Base-by-base conservation (phyloP, 2,113 vertebrate genomes). In the Syrmaticus mikado region DNA sequence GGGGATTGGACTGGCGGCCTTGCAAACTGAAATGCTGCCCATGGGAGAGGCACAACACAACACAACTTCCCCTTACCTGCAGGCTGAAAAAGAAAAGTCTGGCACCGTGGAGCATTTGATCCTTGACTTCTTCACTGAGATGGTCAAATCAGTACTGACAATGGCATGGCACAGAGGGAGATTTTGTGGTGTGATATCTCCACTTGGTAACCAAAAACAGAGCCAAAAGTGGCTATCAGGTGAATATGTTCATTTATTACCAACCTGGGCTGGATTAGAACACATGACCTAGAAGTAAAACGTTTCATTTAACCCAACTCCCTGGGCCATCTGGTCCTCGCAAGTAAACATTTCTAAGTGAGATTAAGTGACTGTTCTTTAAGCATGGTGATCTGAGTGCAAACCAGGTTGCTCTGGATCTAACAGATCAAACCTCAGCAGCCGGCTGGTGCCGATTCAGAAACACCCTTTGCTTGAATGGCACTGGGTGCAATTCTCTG, bases 261-360 rank as follows among this genome's bases (percentile, higher is more conserved):
- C 92, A 94, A 86, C 65, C 75, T 94, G 95, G 88, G 68, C 72
- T 80, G 85, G 95, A 96, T 96, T 92, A 92, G 80, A 81, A 93
- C 43, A 74, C 11, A 10, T 84, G 87, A 95, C 90, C 89, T 94
- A 95, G 84, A 96, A 96, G 58, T 79, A 82, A 95, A 96, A 96
- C 32, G 87, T 81, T 92, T 92, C 94, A 91, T 94, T 96, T 95
- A 95, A 93, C 73, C 87, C 85, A 84, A 43, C 68, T 92, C 75
- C 80, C 89, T 75, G 77, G 86, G 75, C 87, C 87, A 94, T 95
- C 92, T 96, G 92, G 84, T 84, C 78, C 91, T 92, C 5, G 4
- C 88, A 86, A 83, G 87, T 89, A 93, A 95, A 95, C 82, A 95
- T 96, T 96, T 96, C 82, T 95, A 95, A 94, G 90, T 84, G 91